Conservation (phyloP, 2,888 invertebrate genomes). For the Andrena dorsata region DNA sequence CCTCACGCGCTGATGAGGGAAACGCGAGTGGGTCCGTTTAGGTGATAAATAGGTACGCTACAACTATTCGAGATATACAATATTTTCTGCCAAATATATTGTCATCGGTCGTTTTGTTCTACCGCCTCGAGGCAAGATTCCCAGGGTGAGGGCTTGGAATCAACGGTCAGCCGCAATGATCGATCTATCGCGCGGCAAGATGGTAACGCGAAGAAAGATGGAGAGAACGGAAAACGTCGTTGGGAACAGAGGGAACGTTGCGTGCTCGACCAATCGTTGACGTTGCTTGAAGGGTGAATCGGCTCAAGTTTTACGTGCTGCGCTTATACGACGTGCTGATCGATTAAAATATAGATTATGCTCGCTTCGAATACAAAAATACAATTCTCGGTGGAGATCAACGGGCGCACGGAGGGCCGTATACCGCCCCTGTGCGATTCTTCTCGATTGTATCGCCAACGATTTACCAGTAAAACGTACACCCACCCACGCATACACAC, state of each 20-base stretch:
- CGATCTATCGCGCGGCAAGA: neutral
- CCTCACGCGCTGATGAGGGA: neutral
- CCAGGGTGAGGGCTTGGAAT: too few species aligned
- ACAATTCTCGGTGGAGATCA: constrained; percentile 70
- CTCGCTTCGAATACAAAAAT: constrained; percentile 73
- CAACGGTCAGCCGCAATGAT: too few species aligned
- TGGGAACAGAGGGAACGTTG: neutral
- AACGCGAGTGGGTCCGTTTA: too few species aligned
- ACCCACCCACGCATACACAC: constrained; percentile 23
- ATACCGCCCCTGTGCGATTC: constrained; percentile 34
- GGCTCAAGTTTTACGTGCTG: constrained; percentile 41
- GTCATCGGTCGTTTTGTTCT: neutral
- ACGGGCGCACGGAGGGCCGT: constrained; percentile 60
- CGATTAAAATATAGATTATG: constrained; percentile 72
- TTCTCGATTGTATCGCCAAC: constrained; percentile 45
- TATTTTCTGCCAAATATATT: neutral
- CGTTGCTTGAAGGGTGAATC: constrained; percentile 31
- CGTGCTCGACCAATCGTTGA: neutral
- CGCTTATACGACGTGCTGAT: constrained; percentile 55
- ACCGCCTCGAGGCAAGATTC: too few species aligned
- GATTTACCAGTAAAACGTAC: constrained; percentile 44
- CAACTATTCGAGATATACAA: too few species aligned
- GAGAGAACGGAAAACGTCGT: neutral
- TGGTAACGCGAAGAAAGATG: neutral
- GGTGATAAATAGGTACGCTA: too few species aligned